A percentile compares a stretch with the other conserved stretches of the same genome.
Conservation (phyloP, 2,797 vertebrate species). For the Micromesistius poutassou region DNA sequence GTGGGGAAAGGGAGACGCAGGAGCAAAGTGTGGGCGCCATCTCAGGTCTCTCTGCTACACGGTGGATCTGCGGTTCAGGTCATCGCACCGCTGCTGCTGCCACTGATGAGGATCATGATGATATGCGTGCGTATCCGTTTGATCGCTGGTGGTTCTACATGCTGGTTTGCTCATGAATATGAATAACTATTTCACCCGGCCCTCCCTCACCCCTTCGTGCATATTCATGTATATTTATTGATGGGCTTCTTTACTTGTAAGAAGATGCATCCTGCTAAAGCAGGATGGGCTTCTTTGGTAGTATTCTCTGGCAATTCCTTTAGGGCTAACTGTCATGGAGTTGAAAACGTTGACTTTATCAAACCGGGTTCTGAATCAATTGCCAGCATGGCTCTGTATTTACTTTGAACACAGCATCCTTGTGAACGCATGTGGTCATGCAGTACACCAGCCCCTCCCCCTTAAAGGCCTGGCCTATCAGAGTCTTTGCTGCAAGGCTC, state of each 20-base stretch:
- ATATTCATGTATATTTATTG: background rate
- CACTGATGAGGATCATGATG: background rate
- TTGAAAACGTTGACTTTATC: background rate
- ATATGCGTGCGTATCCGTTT: conserved; percentile 9
- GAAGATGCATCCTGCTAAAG: background rate
- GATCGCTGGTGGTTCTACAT: conserved; percentile 21
- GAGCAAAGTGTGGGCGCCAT: background rate
- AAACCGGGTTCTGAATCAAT: background rate
- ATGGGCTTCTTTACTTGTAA: conserved; percentile 9
- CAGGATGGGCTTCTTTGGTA: background rate
- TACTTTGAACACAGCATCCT: conserved; percentile 54
- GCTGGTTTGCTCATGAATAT: background rate
- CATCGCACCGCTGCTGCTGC: background rate
- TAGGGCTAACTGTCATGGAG: no score
- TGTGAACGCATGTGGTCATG: conserved; percentile 56
- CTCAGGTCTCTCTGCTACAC: conserved; percentile 1
- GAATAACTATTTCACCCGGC: conserved; percentile 22
- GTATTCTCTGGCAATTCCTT: background rate
- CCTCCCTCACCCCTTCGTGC: background rate
- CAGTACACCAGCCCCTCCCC: conserved; percentile 61
- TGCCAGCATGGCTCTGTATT: conserved; percentile 27
- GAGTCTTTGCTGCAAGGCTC: conserved; percentile 56
- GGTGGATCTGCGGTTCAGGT: conserved; percentile 21
- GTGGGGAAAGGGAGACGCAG: conserved; percentile 14
- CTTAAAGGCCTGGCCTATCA: conserved; percentile 55